Conservation (phyloP, 1,140 invertebrate species). For the Drosophila pruinosa region DNA sequence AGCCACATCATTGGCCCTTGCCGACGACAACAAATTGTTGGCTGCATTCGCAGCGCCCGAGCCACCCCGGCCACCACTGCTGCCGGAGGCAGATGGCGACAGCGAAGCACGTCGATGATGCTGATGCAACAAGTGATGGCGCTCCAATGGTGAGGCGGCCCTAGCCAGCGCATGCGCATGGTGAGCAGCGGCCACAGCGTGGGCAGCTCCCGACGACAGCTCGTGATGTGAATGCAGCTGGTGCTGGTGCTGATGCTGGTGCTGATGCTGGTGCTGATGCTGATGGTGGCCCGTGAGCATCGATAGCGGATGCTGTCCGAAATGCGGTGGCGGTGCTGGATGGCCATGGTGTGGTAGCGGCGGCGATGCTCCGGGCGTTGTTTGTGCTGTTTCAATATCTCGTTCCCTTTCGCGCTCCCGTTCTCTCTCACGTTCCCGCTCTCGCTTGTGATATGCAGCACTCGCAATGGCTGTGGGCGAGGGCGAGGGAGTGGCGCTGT, state of each 20-base stretch:
- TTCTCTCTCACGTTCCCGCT: constrained; percentile 48
- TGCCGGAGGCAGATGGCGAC: constrained; percentile 57
- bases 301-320: constrained; percentile 59
- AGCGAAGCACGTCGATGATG: constrained; percentile 71
- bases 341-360: constrained; percentile 32
- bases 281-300: constrained; percentile 63
- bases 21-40: constrained; percentile 77
- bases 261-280: constrained; percentile 55
- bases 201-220: constrained; percentile 42
- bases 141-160: constrained; percentile 71
- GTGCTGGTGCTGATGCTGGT: constrained; percentile 61
- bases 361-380: constrained; percentile 33
- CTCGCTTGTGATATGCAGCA: constrained; percentile 38
- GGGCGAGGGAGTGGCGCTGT: constrained; percentile 56
- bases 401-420: constrained; percentile 41
- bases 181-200: constrained; percentile 41
- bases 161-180: constrained; percentile 66
- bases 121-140: constrained; percentile 73
- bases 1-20: constrained; percentile 82
- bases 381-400: not conserved
- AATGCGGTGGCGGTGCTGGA: constrained; percentile 59
- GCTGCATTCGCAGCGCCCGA: constrained; percentile 47
- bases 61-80: constrained; percentile 40
- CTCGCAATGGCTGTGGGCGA: constrained; percentile 35
- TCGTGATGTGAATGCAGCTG: constrained; percentile 70